Conservation (phyloP, 2,113 vertebrate genomes). For the Gallinago paraguaiae region DNA sequence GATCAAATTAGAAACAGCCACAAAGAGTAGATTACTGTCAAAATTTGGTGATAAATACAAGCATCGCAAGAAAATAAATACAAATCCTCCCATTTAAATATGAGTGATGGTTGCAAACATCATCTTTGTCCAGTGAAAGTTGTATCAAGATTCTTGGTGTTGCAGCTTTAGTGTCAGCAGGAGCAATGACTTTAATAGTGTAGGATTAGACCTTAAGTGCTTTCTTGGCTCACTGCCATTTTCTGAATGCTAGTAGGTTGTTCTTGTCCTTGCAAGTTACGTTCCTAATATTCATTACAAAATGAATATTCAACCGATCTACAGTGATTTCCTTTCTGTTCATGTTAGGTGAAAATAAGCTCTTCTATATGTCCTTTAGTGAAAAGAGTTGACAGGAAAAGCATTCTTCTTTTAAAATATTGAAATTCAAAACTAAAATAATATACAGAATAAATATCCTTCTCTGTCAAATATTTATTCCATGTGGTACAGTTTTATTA, state of each 20-base stretch:
- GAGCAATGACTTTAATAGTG: neutral
- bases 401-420: neutral
- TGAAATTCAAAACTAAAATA: neutral
- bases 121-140: neutral
- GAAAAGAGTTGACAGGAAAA: neutral
- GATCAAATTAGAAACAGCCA: neutral
- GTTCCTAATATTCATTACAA: neutral
- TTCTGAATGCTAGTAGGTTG: neutral
- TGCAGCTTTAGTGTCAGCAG: neutral
- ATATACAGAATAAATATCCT: neutral
- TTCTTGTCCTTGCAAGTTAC: neutral
- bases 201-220: conserved; percentile 7
- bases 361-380: neutral
- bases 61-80: neutral
- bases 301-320: neutral
- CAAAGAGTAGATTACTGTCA: neutral
- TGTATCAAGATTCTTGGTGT: neutral
- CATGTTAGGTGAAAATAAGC: neutral
- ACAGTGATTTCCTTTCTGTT: neutral
- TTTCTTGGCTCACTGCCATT: conserved; percentile 2
- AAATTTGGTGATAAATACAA: neutral
- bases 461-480: neutral
- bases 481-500: neutral
- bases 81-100: neutral
- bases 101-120: neutral